Evolutionary conservation across 2,797 vertebrate species (phyloP), one percentile per base, ranked within the genome.

Genomic region (Anguilla marmorata): DNA sequence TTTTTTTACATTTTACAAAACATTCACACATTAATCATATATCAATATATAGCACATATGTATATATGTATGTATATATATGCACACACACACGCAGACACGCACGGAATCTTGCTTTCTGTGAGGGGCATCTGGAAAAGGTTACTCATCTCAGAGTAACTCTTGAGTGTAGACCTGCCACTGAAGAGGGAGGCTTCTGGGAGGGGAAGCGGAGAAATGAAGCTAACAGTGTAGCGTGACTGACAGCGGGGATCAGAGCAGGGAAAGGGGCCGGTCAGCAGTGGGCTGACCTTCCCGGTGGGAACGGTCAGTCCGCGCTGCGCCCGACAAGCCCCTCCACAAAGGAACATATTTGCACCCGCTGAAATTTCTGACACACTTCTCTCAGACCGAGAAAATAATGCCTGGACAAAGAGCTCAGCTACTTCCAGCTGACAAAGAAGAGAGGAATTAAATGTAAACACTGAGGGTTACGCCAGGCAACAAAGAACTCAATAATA

Each of bases 281-380:
- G 95, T 56, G 90, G 92, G 94, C 95, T 96, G 96, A 95, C 95
- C 95, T 94, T 97, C 96, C 95, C 95, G 96, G 92, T 96, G 95
- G 95, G 96, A 97, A 95, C 93, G 95, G 41, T 93, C 95, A 90
- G 93, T 89, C 91, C 91, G 93, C 4, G n/a, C 90, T 72, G 93
- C 91, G 95, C 95, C 95, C 93, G 95, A 97, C 96, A 97, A 96
- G 96, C 94, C 93, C 89, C 0, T 94, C 93, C 92, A 96, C 97
- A 97, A 97, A 96, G 96, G 95, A 93, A 95, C 86, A 94, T 94
- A 95, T 95, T 95, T 94, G 94, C 93, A 92, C 90, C 88, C 54
- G 94, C 92, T 92, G 91, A 93, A 87, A 92, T 91, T 93, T 96
- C 93, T 94, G 96, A 96, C 95, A 96, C 89, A 91, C 96, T 96